These are phyloP conservation scores for Doris montereyensis DNA, from an alignment of 2,888 invertebrate genomes.

Conservation along the genomic window DNA sequence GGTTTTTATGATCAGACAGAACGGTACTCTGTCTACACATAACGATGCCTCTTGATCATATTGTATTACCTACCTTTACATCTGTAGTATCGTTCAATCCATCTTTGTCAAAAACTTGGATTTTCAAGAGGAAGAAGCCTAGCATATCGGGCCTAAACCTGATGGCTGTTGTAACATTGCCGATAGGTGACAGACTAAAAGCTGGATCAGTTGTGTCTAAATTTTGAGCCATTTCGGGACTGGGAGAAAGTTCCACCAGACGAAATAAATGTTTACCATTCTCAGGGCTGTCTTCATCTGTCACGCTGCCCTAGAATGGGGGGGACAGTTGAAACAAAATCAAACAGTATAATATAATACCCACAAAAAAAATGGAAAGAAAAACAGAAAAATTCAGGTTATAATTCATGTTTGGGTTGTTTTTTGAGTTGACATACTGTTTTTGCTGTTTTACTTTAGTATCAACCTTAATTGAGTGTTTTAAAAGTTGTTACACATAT, in stretches of 20 bases:
- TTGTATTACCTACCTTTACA: conserved; percentile 41
- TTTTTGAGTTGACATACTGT: too few species aligned
- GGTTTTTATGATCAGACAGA: too few species aligned
- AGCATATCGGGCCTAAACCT: conserved; percentile 97
- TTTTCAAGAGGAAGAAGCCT: conserved; percentile 84
- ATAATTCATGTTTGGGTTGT: too few species aligned
- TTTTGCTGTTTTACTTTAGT: too few species aligned
- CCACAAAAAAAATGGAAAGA: too few species aligned
- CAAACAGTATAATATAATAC: background rate
- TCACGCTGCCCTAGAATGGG: conserved; percentile 26
- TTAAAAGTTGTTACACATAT: too few species aligned
- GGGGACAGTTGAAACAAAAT: background rate
- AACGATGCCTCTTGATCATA: too few species aligned
- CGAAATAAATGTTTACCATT: conserved; percentile 36
- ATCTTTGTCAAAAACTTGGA: conserved; percentile 47
- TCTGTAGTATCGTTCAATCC: conserved; percentile 29
- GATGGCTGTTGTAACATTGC: conserved; percentile 85
- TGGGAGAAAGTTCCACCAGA: background rate
- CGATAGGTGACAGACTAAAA: conserved; percentile 59
- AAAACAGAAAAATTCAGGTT: too few species aligned
- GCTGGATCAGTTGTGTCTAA: conserved; percentile 41
- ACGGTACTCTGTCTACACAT: too few species aligned
- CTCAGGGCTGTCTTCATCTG: conserved; percentile 32
- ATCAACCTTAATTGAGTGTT: too few species aligned
- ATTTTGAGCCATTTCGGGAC: background rate